Base-by-base conservation (phyloP, 2,113 vertebrate genomes). In the Montifringilla adamsi region DNA sequence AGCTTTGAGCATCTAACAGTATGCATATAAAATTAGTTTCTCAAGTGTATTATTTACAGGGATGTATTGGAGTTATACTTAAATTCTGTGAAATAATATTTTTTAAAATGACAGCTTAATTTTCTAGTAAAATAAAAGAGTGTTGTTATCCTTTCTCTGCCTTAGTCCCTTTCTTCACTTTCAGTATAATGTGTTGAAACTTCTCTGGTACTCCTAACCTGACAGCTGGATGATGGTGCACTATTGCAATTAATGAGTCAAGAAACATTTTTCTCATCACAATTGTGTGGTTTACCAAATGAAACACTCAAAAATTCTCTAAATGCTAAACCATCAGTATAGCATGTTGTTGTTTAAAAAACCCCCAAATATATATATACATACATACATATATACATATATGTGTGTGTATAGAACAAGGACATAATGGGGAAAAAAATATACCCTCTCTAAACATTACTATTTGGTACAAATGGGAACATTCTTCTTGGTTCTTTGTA, bases 321-420 rank as follows among this genome's bases (percentile, higher is more conserved):
- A 70, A 67, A 44, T 77, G 10, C 11, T 67, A 67, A 77, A 18
- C 15, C 5, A 26, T 41, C 13, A 83, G 10, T 44, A 50, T 35
- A 30, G 8, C 20, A 64, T 63, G 19, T 43, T 3, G 15, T 13
- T 7, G 2, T 64, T 85, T 64, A 18, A 39, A 73, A 53, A 44
- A 30, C 8, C 1, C 4, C 5, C 21, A 14, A 17, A 53, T 2
- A 12, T 23, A 23, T 23, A 15, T 16, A 13, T 9, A 27, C 3
- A 18, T 41, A 41, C 6, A 13, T 7, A 35, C 13, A 33, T 3
- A 7, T 4, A 21, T 3, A 13, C 26, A 18, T 15, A 30, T 13
- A 11, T 33, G 14, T 46, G 11, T 27, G 6, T 14, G 10, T 30
- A 15, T 67, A 44, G 13, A 63, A 79, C 14, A 22, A 86, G n/a